Evolutionary conservation across 2,888 invertebrate species (phyloP), one percentile per base, ranked within the genome.

Genomic region (Onchidella celtica): DNA sequence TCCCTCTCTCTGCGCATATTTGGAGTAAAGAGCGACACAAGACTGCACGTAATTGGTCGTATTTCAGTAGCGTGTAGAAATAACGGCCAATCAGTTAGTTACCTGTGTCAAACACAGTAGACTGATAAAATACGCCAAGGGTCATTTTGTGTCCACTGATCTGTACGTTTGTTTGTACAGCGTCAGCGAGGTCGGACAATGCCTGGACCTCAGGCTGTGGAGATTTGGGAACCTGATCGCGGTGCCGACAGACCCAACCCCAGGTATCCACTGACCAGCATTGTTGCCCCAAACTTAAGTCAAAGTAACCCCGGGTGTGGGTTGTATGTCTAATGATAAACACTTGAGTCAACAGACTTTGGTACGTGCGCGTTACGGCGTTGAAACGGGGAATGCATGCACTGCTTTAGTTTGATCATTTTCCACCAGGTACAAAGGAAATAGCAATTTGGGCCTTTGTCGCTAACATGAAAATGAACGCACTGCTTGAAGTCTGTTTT

Each of bases 361-460:
- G 81, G 68, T 63, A 74, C 66, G 0, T 55, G 61, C 17, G 40
- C 70, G 4, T 27, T 27, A n/a, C 73, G 55, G 24, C 70, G 24
- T 3, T 21, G 34, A 66, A 55, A 55, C 11, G 11, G 17, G 17
- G 17, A 11, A 4, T 38, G 40, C 29, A n/a, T n/a, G n/a, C n/a
- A n/a, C n/a, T n/a, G n/a, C n/a, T n/a, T n/a, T n/a, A n/a, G n/a
- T n/a, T n/a, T n/a, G n/a, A n/a, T n/a, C n/a, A n/a, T n/a, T n/a
- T n/a, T n/a, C n/a, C n/a, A n/a, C n/a, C n/a, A n/a, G n/a, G n/a
- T n/a, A n/a, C n/a, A n/a, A n/a, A n/a, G n/a, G n/a, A n/a, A n/a
- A n/a, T n/a, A n/a, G n/a, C n/a, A n/a, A n/a, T n/a, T n/a, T n/a
- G n/a, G n/a, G n/a, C n/a, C n/a, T n/a, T n/a, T n/a, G n/a, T n/a